Evolutionary conservation across 1,140 invertebrate species (phyloP).

Genomic region (Dendroctonus ponderosae): DNA sequence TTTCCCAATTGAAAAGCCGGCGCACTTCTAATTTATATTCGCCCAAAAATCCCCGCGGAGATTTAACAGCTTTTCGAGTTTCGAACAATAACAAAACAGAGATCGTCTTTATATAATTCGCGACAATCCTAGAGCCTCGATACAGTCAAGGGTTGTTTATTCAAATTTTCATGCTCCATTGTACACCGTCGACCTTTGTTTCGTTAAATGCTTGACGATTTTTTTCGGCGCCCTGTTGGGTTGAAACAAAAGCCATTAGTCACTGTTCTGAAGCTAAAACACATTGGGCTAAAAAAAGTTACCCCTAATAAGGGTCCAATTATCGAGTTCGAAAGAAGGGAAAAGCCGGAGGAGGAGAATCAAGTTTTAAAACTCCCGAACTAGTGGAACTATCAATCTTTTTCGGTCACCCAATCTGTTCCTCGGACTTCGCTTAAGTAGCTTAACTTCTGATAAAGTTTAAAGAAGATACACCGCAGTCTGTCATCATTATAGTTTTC

Average conservation of each 20-base stretch:
- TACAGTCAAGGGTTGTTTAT: slow-evolving; percentile 22
- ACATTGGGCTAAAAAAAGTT: too few species aligned
- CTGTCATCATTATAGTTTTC: slow-evolving; percentile 18
- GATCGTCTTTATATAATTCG: slow-evolving; percentile 33
- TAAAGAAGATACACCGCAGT: slow-evolving; percentile 18
- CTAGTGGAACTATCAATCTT: slow-evolving; percentile 23
- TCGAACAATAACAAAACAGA: slow-evolving; percentile 30
- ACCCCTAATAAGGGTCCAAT: too few species aligned
- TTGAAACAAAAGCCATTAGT: too few species aligned
- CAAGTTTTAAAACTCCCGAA: slow-evolving; percentile 14
- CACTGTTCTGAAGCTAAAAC: too few species aligned
- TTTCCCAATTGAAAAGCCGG: slow-evolving; percentile 32
- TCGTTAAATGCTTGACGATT: too few species aligned
- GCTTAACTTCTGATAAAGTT: slow-evolving; percentile 14
- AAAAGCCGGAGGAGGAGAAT: slow-evolving; percentile 1
- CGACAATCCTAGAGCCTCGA: slow-evolving; percentile 25
- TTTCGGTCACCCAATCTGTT: slow-evolving; percentile 21
- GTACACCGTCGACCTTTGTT: neutral
- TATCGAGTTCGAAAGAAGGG: neutral
- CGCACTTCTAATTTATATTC: slow-evolving; percentile 36
- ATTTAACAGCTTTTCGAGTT: slow-evolving; percentile 35
- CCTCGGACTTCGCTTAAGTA: slow-evolving; percentile 18
- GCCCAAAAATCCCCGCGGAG: slow-evolving; percentile 32
- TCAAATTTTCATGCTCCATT: slow-evolving; percentile 20
- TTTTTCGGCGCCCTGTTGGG: too few species aligned